Evolutionary conservation across 2,797 vertebrate species (phyloP), one percentile per base, ranked within the genome.

Genomic region (Meda fulgida): DNA sequence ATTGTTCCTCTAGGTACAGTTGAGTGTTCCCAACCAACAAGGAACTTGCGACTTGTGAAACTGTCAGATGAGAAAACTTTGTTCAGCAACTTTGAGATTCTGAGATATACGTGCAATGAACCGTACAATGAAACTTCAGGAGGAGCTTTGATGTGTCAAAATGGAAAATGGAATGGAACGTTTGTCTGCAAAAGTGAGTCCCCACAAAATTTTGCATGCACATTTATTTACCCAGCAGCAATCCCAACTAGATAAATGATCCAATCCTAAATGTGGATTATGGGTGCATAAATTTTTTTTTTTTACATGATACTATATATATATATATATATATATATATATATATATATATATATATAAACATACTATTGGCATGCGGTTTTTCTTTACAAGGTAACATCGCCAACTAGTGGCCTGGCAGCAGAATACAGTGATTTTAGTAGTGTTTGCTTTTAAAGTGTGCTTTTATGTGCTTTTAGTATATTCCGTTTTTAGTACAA

Each of bases 151-250:
- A 71, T 21, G 19, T 84, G 72, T 77, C 31, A 67, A 40, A 76
- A 76, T 11, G 38, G 58, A 53, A 43, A 53, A 16, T 83, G 81
- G 81, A 38, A 83, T 0, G 71, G 8, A 48, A 65, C n/a, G 1
- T 70, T 58, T 84, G 11, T 34, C 65, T 84, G 83, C 51, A 70
- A 7, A 84, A 66, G 71, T 83, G 58, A 83, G 81, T 66, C 16
- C 0, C 6, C 21, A 34, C 7, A 38, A 70, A 21, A 70, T 53
- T 0, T 53, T 65, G n/a, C 26, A 51, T n/a, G 38, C n/a, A 16
- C 7, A 60, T 40, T 40, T 60, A 72, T 48, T 29, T 72, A 72
- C 14, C 16, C 40, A 18, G 43, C 23, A 72, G 40, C 1, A 72
- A 46, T 18, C 19, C 43, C 8, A 10, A 8, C 29, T 7, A 23